Base-by-base conservation (phyloP, 64 coral and sea anemone species). In the Pocillopora verrucosa region DNA sequence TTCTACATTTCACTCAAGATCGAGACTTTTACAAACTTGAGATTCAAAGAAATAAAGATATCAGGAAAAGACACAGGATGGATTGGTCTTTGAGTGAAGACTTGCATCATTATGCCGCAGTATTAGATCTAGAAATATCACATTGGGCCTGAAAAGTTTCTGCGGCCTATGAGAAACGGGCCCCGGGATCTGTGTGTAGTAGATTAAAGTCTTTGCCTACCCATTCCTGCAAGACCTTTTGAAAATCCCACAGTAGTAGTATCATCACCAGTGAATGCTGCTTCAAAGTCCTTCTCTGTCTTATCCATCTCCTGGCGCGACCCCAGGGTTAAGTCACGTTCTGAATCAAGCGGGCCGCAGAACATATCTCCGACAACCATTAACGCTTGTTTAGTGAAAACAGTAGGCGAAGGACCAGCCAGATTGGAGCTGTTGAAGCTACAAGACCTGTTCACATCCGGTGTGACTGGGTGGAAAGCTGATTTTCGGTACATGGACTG, bases 331-430 rank as follows among this genome's bases (percentile, higher is more conserved):
- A 74, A 68, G 7, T 78, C 76, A 88, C 26, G 60, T 25, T 93
- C 92, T 3, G 72, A 60, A 24, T 85, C 89, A 5, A 94, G 61
- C 13, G 93, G 84, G 13, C 65, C 79, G 24, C 61, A 87, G 60
- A 94, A 94, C 93, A 90, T 91, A 60, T 89, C 76, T 36, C 90
- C 78, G 2, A 94, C 89, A 17, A 57, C 89, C 72, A 86, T 86
- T 19, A 91, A 45, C 22, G 93, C 93, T 59, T 86, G 75, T 59
- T 91, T 94, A 1, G 93, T 94, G 35, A 78, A 87, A 9, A 94
- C 45, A 2, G 92, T 94, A 0, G 88, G 88, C 2, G 89, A 90
- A 5, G 93, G 89, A 5, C 73, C 81, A 45, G 89, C 16, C 19
- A 77, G 72, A 77, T 61, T 63, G 10, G 73, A 88, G 11, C 9